Conservation (phyloP, 2,888 invertebrate species). For the Nasonovia ribisnigri region DNA sequence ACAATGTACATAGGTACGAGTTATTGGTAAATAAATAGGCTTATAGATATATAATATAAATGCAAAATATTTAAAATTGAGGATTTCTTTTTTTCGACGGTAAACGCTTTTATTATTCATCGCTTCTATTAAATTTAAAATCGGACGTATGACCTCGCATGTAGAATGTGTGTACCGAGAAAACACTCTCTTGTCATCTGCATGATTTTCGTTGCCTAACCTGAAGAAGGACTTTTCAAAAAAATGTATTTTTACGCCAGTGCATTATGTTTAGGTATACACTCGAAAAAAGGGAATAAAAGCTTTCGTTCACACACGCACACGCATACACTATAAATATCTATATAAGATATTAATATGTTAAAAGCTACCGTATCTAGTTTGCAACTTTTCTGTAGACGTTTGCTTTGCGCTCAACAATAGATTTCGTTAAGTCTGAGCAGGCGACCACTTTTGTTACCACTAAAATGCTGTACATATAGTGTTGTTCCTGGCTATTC, state of each 20-base stretch:
- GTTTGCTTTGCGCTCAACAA: slow-evolving; percentile 26
- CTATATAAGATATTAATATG: slow-evolving; percentile 46
- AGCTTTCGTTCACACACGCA: slow-evolving; percentile 13
- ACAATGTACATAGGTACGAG: neutral
- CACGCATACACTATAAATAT: neutral
- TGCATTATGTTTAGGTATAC: neutral
- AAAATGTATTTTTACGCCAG: slow-evolving; percentile 5
- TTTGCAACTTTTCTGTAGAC: slow-evolving; percentile 37
- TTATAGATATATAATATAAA: neutral
- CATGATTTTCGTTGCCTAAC: slow-evolving; percentile 43
- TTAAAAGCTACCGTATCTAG: slow-evolving; percentile 47
- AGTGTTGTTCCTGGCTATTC: slow-evolving; percentile 20
- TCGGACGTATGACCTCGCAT: neutral
- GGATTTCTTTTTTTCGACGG: neutral
- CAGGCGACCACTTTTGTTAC: slow-evolving; percentile 15
- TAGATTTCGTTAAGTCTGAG: slow-evolving; percentile 26
- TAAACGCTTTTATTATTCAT: neutral
- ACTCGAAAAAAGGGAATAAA: slow-evolving; percentile 36
- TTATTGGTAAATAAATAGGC: neutral
- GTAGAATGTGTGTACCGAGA: neutral
- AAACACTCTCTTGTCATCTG: slow-evolving; percentile 50
- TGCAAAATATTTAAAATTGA: neutral
- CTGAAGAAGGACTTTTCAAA: slow-evolving; percentile 30
- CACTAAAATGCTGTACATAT: neutral
- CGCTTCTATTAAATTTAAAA: neutral